Base-by-base conservation (phyloP, 2,797 vertebrate species). In the Cephalopachus bancanus region DNA sequence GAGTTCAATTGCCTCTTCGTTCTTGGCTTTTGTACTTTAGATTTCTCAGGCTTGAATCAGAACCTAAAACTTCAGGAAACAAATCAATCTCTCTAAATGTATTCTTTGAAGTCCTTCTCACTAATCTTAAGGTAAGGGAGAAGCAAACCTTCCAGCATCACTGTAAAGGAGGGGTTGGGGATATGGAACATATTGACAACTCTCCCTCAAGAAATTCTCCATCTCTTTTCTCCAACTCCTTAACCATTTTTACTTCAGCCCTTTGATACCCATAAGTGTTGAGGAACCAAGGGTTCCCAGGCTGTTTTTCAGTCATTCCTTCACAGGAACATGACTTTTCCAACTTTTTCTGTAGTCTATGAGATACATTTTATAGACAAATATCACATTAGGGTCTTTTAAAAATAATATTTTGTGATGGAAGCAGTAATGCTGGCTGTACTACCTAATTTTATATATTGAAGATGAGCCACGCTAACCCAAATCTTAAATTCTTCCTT, bases 301-400 rank as follows among this genome's bases (percentile, higher is more conserved):
- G 7, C 3, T 53, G 30, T 7, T 74, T 78, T 75, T 83, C 33
- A 57, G 1, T 86, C 87, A 80, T 57, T 88, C 15, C 28, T 81
- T 95, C 10, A 14, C 75, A 69, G 51, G 76, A 83, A 33, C 74
- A 22, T 72, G 91, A 88, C 44, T 69, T 94, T 93, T 67, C 37
- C 16, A 74, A n/a, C 33, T 69, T 93, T 93, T 93, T 28, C 10
- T n/a, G 8, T 69, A 55, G 55, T 76, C 33, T 92, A 1, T n/a
- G 55, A 89, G 33, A 81, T 93, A 44, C 9, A 33, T 95, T 64
- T 88, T 65, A 57, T n/a, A 89, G 53, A 89, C 71, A 88, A 60
- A 51, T 89, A 87, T 44, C 62, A n/a, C 26, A 83, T 59, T 84
- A 59, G 81, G 11, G 10, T 93, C 67, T 84, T 7, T 90, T 78